Evolutionary conservation across 2,888 invertebrate species (phyloP), one percentile per base, ranked within the genome.

Genomic region (Rhogogaster chlorosoma): DNA sequence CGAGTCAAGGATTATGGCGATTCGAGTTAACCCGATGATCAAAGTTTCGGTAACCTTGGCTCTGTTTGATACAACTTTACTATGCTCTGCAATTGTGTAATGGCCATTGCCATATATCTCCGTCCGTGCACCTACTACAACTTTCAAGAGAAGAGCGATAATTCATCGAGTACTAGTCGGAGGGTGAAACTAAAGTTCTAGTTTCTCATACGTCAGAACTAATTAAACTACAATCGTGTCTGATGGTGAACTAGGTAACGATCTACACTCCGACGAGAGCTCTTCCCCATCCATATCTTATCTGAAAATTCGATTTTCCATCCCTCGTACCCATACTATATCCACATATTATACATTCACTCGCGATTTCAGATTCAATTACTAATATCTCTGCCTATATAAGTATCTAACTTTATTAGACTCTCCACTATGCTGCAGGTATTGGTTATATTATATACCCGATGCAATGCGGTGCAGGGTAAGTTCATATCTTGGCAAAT

Each of bases 211-310:
- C 53, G 82, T 82, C 83, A 83, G 49, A 85, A 85, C 67, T 85
- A 85, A 85, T 85, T 85, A 85, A 85, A 85, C 85, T 83, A 83
- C 85, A 71, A 85, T 85, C 73, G 85, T 53, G 36, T 64, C 1
- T 70, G 36, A 83, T 42, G 49, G 36, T 57, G 82, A 22, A 84
- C 70, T 42, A 2, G 71, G 18, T 45, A 78, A 78, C 49, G 53
- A 57, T 57, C 78, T 29, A 78, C 78, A 32, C 36, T 53, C 36
- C 78, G 9, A n/a, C 29, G n/a, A 53, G 53, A n/a, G 53, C 53
- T 53, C 53, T 53, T 53, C n/a, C 36, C 18, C 26, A 12, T 70
- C 70, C 15, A 26, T 61, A 22, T 10, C 61, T 61, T 12, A 3
- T 22, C 61, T 3, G 4, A 26, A 61, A 12, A 26, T 26, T 61